phyloP scores from a whole-genome alignment of 64 coral and sea anemone species.

The Porites lutea region DNA sequence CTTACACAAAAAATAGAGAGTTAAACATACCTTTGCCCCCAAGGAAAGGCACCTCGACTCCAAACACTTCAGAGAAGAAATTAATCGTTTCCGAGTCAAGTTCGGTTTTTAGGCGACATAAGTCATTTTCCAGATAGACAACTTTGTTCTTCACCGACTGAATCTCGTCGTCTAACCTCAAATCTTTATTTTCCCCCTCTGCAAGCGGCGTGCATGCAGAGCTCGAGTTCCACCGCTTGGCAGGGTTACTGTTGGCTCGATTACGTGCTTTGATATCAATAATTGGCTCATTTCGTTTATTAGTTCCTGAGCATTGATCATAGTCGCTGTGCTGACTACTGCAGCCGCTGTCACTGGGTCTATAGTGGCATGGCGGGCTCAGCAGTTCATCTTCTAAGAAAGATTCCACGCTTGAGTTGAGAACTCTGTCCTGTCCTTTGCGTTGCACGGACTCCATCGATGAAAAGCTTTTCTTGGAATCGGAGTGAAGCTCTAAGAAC shows the following conservation, averaged over 20 bases:
- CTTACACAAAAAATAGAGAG: background rate
- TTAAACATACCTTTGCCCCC: conserved; percentile 57
- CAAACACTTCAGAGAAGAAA: conserved; percentile 90
- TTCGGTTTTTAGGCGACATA: conserved; percentile 78
- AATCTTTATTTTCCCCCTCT: conserved; percentile 87
- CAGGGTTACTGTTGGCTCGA: conserved; percentile 10
- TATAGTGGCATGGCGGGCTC: conserved; percentile 39
- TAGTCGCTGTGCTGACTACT: conserved; percentile 84
- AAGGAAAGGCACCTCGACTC: conserved; percentile 68
- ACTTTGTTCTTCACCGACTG: conserved; percentile 75
- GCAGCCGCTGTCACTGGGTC: conserved; percentile 87
- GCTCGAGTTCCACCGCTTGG: background rate
- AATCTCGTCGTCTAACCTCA: conserved; percentile 48
- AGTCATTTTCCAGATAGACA: conserved; percentile 63
- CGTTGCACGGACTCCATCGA: conserved; percentile 28
- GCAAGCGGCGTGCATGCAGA: conserved; percentile 66
- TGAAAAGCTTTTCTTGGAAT: conserved; percentile 63
- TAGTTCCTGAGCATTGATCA: conserved; percentile 19
- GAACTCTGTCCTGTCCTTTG: background rate
- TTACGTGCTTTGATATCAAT: background rate
- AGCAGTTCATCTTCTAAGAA: conserved; percentile 87
- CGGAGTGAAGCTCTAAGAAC: conserved; percentile 31
- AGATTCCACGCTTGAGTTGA: conserved; percentile 81
- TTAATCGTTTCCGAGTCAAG: conserved; percentile 80
- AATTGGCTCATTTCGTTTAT: background rate